These are phyloP conservation scores for Epicampocera succincta DNA, from an alignment of 2,888 invertebrate genomes.

Conservation along the genomic window DNA sequence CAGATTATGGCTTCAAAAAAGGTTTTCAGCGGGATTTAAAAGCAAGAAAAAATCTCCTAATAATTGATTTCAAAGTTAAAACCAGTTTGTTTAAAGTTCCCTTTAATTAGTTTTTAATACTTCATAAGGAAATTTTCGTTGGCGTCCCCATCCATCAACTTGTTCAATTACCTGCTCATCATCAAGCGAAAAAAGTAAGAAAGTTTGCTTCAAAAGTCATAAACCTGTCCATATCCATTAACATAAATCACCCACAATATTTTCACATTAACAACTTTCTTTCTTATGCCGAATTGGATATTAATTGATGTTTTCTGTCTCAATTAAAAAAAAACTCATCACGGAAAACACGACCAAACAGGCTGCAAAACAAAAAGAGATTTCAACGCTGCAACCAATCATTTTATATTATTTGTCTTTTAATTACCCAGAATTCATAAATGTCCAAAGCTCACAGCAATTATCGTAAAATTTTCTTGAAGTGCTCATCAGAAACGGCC, in stretches of 20 bases:
- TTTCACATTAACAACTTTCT: not conserved
- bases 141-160: too few relatives aligned
- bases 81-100: too few relatives aligned
- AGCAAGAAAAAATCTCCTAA: too few relatives aligned
- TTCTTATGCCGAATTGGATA: constrained; percentile 38
- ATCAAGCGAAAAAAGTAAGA: too few relatives aligned
- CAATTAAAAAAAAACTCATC: constrained; percentile 57
- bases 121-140: too few relatives aligned
- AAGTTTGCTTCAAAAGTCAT: not conserved
- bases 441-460: constrained; percentile 62
- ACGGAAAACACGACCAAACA: constrained; percentile 60
- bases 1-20: too few relatives aligned
- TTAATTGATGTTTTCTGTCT: constrained; percentile 68
- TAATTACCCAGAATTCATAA: constrained; percentile 69
- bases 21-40: too few relatives aligned
- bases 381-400: constrained; percentile 55
- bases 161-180: too few relatives aligned
- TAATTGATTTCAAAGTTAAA: too few relatives aligned
- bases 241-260: constrained; percentile 44
- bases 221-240: constrained; percentile 61
- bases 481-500: too few relatives aligned
- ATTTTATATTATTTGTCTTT: constrained; percentile 64
- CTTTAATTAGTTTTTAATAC: too few relatives aligned
- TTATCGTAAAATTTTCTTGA: constrained; percentile 62
- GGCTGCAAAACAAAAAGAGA: constrained; percentile 1